Percentiles rank a stretch among this genome's conserved stretches.
Conservation (phyloP, 2,888 invertebrate species). For the Danaus chrysippus region DNA sequence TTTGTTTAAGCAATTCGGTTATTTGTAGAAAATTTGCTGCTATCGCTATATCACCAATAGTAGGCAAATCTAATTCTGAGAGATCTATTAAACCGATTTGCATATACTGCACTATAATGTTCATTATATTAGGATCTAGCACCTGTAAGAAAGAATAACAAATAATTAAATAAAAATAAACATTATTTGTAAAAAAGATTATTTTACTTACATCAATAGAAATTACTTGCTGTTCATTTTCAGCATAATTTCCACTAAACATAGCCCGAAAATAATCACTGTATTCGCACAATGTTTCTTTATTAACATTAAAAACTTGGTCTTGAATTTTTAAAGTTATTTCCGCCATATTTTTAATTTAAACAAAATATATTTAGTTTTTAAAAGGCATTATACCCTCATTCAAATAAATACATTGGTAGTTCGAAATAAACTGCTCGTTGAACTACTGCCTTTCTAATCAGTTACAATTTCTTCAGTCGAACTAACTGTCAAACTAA, state of each 20-base stretch:
- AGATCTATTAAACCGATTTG: conserved; percentile 58
- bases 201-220: conserved; percentile 57
- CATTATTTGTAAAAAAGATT: conserved; percentile 9
- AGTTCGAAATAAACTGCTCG: conserved; percentile 2
- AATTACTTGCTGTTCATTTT: conserved; percentile 56
- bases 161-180: conserved; percentile 14
- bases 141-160: conserved; percentile 45
- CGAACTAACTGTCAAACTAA: no score
- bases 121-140: conserved; percentile 59
- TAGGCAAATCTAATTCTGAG: conserved; percentile 45
- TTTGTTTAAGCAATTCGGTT: conserved; percentile 60
- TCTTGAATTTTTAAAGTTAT: conserved; percentile 50
- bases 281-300: conserved; percentile 52
- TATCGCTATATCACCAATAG: conserved; percentile 50
- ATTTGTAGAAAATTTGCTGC: conserved; percentile 67
- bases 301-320: conserved; percentile 52
- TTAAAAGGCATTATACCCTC: not conserved
- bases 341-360: conserved; percentile 39
- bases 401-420: not conserved
- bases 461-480: no score
- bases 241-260: conserved; percentile 68
- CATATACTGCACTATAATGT: conserved; percentile 59
- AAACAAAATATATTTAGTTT: not conserved
- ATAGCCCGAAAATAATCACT: conserved; percentile 73
- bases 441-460: no score